Evolutionary conservation across 2,113 vertebrate species (phyloP).

Genomic region (Xyrauchen texanus): DNA sequence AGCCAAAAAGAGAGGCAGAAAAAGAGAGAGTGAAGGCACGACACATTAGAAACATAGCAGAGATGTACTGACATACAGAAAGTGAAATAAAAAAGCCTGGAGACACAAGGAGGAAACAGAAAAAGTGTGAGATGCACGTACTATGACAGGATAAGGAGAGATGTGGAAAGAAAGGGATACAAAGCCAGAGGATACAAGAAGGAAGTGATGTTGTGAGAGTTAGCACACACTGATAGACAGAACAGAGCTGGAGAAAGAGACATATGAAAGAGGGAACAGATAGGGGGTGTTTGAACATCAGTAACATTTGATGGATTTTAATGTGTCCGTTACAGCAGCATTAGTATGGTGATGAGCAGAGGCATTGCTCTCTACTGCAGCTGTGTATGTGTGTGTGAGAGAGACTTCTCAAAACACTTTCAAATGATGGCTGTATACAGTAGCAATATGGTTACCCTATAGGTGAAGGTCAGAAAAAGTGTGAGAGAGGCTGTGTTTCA

Average conservation of each 20-base stretch:
- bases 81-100: not conserved
- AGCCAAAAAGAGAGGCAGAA: too few relatives aligned
- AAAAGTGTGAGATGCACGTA: not conserved
- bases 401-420: not conserved
- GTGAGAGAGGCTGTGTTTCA: not conserved
- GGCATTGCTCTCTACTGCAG: slow-evolving; percentile 10
- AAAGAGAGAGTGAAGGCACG: not conserved
- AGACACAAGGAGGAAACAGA: slow-evolving; percentile 6
- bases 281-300: slow-evolving; percentile 53
- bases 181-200: slow-evolving; percentile 1
- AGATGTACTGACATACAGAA: slow-evolving; percentile 6
- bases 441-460: not conserved
- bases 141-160: not conserved
- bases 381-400: slow-evolving; percentile 18
- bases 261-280: not conserved
- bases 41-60: slow-evolving; percentile 12
- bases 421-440: slow-evolving; percentile 5
- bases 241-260: not conserved
- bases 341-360: slow-evolving; percentile 61
- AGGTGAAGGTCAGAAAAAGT: not conserved
- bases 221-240: not conserved
- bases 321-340: slow-evolving; percentile 56
- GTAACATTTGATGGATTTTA: slow-evolving; percentile 54
- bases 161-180: not conserved
- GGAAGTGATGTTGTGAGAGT: not conserved